A percentile compares a stretch with the other conserved stretches of the same genome.
phyloP scores from a whole-genome alignment of 2,797 vertebrate genomes.

The Hybognathus amarus region DNA sequence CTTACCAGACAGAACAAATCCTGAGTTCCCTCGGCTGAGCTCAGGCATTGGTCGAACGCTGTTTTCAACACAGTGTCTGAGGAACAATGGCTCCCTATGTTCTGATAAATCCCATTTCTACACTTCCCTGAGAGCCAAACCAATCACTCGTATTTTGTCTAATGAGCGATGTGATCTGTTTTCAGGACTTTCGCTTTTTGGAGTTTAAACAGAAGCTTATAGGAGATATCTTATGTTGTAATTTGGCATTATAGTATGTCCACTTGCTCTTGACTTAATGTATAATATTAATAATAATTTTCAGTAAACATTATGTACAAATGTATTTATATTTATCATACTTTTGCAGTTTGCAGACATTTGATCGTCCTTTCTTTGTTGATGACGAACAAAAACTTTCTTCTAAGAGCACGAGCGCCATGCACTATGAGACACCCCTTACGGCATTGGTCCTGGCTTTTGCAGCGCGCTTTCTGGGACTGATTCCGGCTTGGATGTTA shows the following conservation, averaged over 20 bases:
- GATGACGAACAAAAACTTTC: no score
- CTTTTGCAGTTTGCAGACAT: no score
- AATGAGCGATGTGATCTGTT: constrained; percentile 9
- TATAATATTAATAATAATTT: background rate
- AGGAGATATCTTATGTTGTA: background rate
- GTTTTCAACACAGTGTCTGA: constrained; percentile 41
- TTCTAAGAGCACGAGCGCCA: no score
- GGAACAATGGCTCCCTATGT: constrained; percentile 42
- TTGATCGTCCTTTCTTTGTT: no score
- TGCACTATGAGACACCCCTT: no score
- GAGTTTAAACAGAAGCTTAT: background rate
- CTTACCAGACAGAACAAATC: constrained; percentile 48
- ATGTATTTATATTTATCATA: background rate
- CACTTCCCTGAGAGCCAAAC: constrained; percentile 14
- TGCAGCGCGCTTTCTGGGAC: no score
- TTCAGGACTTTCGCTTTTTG: background rate
- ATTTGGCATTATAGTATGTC: background rate
- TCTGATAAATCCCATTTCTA: constrained; percentile 43
- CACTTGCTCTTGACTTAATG: background rate
- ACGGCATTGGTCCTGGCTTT: no score
- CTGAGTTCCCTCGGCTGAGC: constrained; percentile 31
- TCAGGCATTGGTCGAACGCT: constrained; percentile 33
- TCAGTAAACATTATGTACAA: background rate
- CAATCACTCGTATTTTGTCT: constrained; percentile 17
- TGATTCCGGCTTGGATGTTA: no score